Evolutionary conservation across 2,113 vertebrate species (phyloP), one percentile per base, ranked within the genome.

Genomic region (Pluvianellus socialis): DNA sequence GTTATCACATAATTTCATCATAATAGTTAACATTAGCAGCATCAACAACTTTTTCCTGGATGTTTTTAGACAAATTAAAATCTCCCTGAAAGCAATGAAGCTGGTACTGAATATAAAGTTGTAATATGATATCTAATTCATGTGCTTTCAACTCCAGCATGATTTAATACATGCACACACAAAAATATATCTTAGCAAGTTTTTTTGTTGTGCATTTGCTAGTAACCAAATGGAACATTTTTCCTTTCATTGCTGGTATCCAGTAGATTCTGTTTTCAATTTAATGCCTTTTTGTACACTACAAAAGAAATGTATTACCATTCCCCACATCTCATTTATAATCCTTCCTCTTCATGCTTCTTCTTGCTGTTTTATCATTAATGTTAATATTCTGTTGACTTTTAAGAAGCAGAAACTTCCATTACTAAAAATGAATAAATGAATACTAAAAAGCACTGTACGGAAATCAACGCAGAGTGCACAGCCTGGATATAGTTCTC

Each of bases 371-470:
- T 94, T 88, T 94, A 96, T 96, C 87, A 92, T 97, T 96, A 97
- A 95, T 71, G 45, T 55, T 97, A 95, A 97, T 96, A 96, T 95
- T 97, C 72, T 92, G 67, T 96, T 96, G 88, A 70, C 80, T 91
- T 77, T 77, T 84, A 75, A 90, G 55, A 96, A 96, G 66, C 18
- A 88, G 50, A 96, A 94, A 88, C 67, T 94, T 97, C 83, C 75
- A 94, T 95, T 95, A 93, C 72, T 28, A 58, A 91, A 94, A 94
- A 80, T 44, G 68, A 98, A 97, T 95, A 97, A 95, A 97, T 97
- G n/a, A 97, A 97, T 97, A 92, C 61, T 92, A 96, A 94, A 94
- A 50, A 96, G 10, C 13, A 47, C 38, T 75, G 63, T 59, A 94
- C 56, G 96, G 92, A 96, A 96, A 83, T 75, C 40, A 75, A 72